Conservation (phyloP, 2,888 invertebrate genomes). For the Drosophila merina region DNA sequence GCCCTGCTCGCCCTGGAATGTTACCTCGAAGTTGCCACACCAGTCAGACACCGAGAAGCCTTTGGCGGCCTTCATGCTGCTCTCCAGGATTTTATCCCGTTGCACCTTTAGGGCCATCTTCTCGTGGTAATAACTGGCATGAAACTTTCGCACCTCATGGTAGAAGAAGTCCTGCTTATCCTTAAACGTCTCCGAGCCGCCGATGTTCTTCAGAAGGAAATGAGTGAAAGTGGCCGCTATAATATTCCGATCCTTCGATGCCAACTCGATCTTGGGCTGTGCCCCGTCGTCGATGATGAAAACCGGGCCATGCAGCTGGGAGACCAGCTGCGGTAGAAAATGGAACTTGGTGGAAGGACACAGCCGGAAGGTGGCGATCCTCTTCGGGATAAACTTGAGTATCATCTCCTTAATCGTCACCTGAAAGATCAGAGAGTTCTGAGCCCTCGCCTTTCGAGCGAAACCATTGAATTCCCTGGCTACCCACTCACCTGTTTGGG, state of each 20-base stretch:
- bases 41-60: conserved; percentile 94
- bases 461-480: neutral
- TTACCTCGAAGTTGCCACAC: conserved; percentile 97
- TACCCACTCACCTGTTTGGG: conserved; percentile 89
- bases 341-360: conserved; percentile 97
- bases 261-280: conserved; percentile 93
- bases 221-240: conserved; percentile 96
- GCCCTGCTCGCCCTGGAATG: conserved; percentile 97
- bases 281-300: conserved; percentile 96
- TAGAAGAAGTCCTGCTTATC: conserved; percentile 92
- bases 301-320: conserved; percentile 86
- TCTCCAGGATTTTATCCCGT: conserved; percentile 92
- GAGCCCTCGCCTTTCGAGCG: conserved; percentile 61
- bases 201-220: conserved; percentile 95
- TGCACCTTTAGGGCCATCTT: conserved; percentile 92
- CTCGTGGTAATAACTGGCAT: conserved; percentile 94
- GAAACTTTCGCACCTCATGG: conserved; percentile 92
- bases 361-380: conserved; percentile 94
- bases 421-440: conserved; percentile 84
- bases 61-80: conserved; percentile 93
- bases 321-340: conserved; percentile 85
- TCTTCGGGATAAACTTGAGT: conserved; percentile 95
- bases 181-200: conserved; percentile 97
- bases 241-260: conserved; percentile 93
- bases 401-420: conserved; percentile 96